Conservation (phyloP, 1,140 invertebrate species). For the Heterodera carotae region DNA sequence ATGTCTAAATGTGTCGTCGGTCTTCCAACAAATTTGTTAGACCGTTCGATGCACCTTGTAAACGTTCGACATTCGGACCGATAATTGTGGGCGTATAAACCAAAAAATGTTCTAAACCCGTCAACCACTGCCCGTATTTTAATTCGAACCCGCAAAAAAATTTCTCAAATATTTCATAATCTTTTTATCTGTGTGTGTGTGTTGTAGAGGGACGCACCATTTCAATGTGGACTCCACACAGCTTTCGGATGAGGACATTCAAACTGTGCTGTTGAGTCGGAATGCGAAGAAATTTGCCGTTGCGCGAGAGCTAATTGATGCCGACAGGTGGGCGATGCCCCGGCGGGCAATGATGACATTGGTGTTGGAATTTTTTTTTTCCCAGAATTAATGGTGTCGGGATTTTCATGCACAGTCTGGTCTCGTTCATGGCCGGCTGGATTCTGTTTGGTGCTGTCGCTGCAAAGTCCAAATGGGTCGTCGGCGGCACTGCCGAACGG, state of each 20-base stretch:
- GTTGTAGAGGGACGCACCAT: neutral
- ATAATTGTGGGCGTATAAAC: too few relatives aligned
- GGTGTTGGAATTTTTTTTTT: too few relatives aligned
- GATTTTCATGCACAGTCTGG: neutral
- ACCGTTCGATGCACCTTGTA: too few relatives aligned
- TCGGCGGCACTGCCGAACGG: neutral
- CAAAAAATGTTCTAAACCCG: too few relatives aligned
- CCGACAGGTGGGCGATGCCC: conserved; percentile 46
- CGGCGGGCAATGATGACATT: too few relatives aligned
- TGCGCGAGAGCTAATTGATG: conserved; percentile 30
- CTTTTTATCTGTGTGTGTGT: too few relatives aligned
- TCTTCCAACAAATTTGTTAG: too few relatives aligned
- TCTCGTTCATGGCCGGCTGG: neutral
- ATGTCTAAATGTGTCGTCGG: too few relatives aligned
- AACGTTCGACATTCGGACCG: too few relatives aligned
- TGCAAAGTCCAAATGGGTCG: neutral
- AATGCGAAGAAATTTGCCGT: conserved; percentile 39
- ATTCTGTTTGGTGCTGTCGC: neutral
- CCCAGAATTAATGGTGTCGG: neutral
- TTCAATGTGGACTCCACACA: conserved; percentile 3
- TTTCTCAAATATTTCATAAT: too few relatives aligned
- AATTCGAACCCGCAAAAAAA: too few relatives aligned
- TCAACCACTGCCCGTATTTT: too few relatives aligned
- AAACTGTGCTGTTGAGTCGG: conserved; percentile 24
- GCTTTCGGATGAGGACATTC: conserved; percentile 32